Conservation (phyloP, 2,888 invertebrate genomes). For the Rhaphigaster nebulosa region DNA sequence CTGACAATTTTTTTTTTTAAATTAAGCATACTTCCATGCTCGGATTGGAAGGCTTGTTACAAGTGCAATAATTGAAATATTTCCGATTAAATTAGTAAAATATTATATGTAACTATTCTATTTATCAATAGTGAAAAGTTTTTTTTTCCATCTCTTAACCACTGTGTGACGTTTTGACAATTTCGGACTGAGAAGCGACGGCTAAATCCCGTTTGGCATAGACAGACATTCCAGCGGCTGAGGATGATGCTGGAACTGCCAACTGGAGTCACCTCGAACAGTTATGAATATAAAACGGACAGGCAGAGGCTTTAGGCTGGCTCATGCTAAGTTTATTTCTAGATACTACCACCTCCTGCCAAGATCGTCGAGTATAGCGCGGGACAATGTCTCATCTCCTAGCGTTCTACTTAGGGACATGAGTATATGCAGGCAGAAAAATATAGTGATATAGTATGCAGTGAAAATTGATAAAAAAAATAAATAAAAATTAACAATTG, state of each 20-base stretch:
- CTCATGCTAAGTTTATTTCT: slow-evolving; percentile 33
- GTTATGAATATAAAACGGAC: slow-evolving; percentile 47
- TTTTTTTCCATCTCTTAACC: background rate
- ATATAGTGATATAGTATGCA: too few relatives aligned
- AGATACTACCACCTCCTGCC: slow-evolving; percentile 1
- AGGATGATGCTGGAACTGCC: too few relatives aligned
- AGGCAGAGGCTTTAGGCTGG: background rate
- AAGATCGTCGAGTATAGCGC: background rate
- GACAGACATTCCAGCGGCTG: background rate
- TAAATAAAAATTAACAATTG: too few relatives aligned
- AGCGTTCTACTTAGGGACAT: background rate
- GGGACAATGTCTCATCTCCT: background rate
- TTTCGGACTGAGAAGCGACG: background rate
- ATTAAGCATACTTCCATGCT: too few relatives aligned
- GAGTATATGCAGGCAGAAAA: background rate
- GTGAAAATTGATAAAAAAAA: too few relatives aligned
- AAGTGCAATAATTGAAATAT: too few relatives aligned
- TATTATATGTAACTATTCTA: too few relatives aligned
- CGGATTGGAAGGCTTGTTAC: too few relatives aligned
- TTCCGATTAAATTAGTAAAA: too few relatives aligned
- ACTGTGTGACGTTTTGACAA: background rate
- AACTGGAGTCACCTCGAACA: background rate
- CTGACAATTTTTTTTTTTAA: too few relatives aligned
- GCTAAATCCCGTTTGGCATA: background rate
- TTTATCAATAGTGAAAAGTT: too few relatives aligned